Evolutionary conservation across 2,888 invertebrate genomes (phyloP).

Genomic region (Trichopoda pennipes): DNA sequence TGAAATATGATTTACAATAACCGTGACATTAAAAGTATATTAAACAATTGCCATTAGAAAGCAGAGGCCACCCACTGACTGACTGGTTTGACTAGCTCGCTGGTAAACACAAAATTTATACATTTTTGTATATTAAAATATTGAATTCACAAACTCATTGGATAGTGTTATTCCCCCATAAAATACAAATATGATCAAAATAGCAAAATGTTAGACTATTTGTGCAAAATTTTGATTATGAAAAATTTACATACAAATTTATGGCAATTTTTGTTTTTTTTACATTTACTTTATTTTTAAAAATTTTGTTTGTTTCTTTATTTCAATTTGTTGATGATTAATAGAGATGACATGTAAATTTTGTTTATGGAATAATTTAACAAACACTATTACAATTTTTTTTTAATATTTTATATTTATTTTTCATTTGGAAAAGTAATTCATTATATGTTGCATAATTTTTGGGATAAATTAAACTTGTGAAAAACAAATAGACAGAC

Average conservation of each 20-base stretch:
- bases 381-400: neutral
- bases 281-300: neutral
- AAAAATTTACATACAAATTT: conserved; percentile 63
- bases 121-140: conserved; percentile 45
- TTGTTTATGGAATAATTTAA: conserved; percentile 40
- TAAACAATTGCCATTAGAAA: conserved; percentile 9
- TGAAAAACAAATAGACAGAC: too few relatives aligned
- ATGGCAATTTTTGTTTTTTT: conserved; percentile 24
- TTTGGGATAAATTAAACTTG: conserved; percentile 31
- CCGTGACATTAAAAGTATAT: conserved; percentile 25
- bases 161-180: neutral
- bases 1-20: conserved; percentile 36
- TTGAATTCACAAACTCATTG: conserved; percentile 21
- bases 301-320: conserved; percentile 18
- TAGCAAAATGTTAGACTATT: conserved; percentile 41
- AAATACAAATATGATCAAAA: conserved; percentile 35
- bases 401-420: too few relatives aligned
- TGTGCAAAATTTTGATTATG: conserved; percentile 27
- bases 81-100: neutral
- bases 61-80: neutral
- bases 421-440: conserved; percentile 12
- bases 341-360: conserved; percentile 49
- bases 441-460: conserved; percentile 42
- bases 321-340: conserved; percentile 34
- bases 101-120: conserved; percentile 19